These are phyloP conservation scores for Crocuta crocuta DNA, from an alignment of 2,113 vertebrate species.

Conservation along the genomic window DNA sequence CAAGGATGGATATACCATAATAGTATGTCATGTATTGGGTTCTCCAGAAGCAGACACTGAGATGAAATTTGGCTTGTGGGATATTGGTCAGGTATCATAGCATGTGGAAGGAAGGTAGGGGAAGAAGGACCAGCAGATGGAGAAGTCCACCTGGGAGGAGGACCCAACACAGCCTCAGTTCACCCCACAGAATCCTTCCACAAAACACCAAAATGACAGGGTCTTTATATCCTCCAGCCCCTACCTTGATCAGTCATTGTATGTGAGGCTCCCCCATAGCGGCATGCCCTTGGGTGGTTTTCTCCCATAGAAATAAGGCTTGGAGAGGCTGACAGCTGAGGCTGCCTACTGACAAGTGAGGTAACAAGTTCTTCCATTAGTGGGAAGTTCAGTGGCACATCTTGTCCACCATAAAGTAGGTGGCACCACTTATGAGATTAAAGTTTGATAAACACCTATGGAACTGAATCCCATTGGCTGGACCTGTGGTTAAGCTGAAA, in stretches of 20 bases:
- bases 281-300: neutral
- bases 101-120: neutral
- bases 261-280: neutral
- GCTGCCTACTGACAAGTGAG: neutral
- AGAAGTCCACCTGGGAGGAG: neutral
- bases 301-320: neutral
- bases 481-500: neutral
- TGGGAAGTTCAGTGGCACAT: neutral
- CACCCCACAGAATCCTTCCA: neutral
- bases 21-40: neutral
- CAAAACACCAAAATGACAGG: neutral
- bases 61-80: neutral
- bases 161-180: neutral
- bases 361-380: neutral
- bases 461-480: neutral
- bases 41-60: neutral
- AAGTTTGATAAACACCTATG: neutral
- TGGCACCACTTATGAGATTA: neutral
- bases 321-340: neutral
- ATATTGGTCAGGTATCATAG: neutral
- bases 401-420: neutral
- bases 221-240: fast-evolving
- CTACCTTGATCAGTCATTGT: neutral
- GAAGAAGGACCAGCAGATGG: neutral
- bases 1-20: neutral